Evolutionary conservation across 1,140 invertebrate genomes (phyloP).

Genomic region (Nixonia krombeini): DNA sequence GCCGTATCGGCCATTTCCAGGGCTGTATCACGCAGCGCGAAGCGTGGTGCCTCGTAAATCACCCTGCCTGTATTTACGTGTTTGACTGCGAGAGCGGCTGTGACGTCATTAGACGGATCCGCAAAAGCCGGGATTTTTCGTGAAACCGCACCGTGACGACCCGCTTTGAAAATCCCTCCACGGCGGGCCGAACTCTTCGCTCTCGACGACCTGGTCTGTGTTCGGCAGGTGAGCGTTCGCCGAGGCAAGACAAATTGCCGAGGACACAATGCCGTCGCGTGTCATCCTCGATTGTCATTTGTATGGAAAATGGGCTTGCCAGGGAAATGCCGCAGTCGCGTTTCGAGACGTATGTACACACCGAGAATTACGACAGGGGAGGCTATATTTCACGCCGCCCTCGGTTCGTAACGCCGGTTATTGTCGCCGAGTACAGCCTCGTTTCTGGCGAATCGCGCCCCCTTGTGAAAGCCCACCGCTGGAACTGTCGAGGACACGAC

Average conservation of each 20-base stretch:
- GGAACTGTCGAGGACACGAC: background rate
- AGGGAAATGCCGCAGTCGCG: background rate
- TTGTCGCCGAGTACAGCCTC: background rate
- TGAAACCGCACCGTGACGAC: conserved; percentile 52
- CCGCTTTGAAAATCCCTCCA: conserved; percentile 18
- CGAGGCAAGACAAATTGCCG: conserved; percentile 1
- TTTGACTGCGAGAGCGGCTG: conserved; percentile 51
- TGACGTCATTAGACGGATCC: conserved; percentile 57
- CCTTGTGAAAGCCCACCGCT: background rate
- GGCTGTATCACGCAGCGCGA: conserved; percentile 28
- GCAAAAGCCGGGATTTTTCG: conserved; percentile 56
- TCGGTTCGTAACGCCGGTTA: background rate
- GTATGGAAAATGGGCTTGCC: background rate
- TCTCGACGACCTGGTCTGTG: too few species aligned
- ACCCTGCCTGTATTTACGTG: conserved; percentile 61
- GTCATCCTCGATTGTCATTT: conserved; percentile 2
- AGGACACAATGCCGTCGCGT: conserved; percentile 1
- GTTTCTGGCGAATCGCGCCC: background rate
- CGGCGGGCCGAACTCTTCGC: too few species aligned
- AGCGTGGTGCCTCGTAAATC: conserved; percentile 60
- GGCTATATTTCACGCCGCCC: background rate
- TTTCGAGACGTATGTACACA: background rate
- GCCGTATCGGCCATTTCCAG: conserved; percentile 4
- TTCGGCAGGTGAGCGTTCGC: background rate
- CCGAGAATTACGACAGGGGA: background rate